Conservation (phyloP, 2,113 vertebrate species). For the Tor tambroides region DNA sequence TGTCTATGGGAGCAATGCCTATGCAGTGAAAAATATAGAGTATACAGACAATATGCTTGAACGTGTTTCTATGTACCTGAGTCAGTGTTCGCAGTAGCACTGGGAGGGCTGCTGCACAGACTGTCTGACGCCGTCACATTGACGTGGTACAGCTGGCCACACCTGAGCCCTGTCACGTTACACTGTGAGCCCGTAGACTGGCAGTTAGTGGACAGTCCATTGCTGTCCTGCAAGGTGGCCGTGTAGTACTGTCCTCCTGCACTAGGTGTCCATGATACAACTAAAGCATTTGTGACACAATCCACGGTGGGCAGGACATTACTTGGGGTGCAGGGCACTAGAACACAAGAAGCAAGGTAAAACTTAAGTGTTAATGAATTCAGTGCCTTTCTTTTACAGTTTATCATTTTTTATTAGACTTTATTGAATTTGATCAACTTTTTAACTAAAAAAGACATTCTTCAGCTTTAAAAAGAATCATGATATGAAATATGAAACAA, state of each 20-base stretch:
- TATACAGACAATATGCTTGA: neutral
- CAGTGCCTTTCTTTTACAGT: neutral
- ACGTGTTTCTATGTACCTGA: constrained; percentile 48
- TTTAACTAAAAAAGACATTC: too few relatives aligned
- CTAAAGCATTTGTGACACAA: constrained; percentile 45
- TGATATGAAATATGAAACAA: neutral
- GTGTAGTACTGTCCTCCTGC: constrained; percentile 54
- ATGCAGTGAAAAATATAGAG: too few relatives aligned
- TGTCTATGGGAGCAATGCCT: too few relatives aligned
- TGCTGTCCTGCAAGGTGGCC: constrained; percentile 33
- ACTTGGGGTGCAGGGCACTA: constrained; percentile 56
- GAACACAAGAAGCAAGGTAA: neutral
- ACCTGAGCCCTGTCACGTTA: constrained; percentile 50
- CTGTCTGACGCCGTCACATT: constrained; percentile 51
- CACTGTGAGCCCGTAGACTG: constrained; percentile 50
- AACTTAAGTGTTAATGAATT: neutral
- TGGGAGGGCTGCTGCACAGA: constrained; percentile 51
- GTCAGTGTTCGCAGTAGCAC: neutral
- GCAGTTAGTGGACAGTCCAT: constrained; percentile 39
- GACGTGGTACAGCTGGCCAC: constrained; percentile 54
- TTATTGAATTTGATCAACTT: neutral
- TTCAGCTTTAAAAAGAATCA: neutral
- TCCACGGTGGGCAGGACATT: constrained; percentile 39
- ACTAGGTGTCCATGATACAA: constrained; percentile 53
- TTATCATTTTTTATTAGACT: neutral